Evolutionary conservation across 2,888 invertebrate genomes (phyloP).

Genomic region (Vesta saturnalis): DNA sequence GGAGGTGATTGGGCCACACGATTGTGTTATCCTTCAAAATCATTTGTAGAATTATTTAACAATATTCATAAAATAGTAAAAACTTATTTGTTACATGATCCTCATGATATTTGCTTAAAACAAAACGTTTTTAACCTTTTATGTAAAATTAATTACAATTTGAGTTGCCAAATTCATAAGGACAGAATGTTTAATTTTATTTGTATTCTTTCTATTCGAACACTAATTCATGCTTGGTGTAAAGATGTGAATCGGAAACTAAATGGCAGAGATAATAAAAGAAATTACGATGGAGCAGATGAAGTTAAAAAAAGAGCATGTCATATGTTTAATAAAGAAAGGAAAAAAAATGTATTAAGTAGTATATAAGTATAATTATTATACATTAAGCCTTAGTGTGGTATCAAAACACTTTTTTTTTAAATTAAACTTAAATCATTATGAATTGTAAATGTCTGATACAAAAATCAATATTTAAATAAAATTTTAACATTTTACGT

Average conservation of each 20-base stretch:
- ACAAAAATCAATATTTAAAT: slow-evolving; percentile 5
- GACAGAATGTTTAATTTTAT: slow-evolving; percentile 5
- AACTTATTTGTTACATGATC: slow-evolving; percentile 5
- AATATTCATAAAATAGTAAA: background rate
- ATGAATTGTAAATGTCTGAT: slow-evolving; percentile 5
- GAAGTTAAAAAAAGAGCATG: slow-evolving; percentile 5
- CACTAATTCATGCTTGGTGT: slow-evolving; percentile 5
- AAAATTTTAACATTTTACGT: no score
- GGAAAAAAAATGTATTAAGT: slow-evolving; percentile 4
- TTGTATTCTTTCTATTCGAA: slow-evolving; percentile 3
- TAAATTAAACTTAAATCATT: slow-evolving; percentile 3
- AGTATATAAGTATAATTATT: slow-evolving; percentile 3
- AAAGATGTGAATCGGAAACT: slow-evolving; percentile 3
- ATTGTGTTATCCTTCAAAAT: slow-evolving; percentile 1
- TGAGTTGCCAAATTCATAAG: slow-evolving; percentile 5
- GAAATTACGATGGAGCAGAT: slow-evolving; percentile 1
- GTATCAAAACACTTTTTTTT: background rate
- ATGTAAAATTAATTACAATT: slow-evolving; percentile 5
- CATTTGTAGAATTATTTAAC: slow-evolving; percentile 4
- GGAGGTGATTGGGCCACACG: slow-evolving; percentile 11
- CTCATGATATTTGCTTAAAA: slow-evolving; percentile 3
- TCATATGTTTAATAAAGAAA: slow-evolving; percentile 1
- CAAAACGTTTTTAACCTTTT: slow-evolving; percentile 3
- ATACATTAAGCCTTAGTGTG: background rate
- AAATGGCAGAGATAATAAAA: slow-evolving; percentile 5